These are phyloP conservation scores for Aplysia californica DNA, from an alignment of 1,140 invertebrate genomes.

Conservation along the genomic window DNA sequence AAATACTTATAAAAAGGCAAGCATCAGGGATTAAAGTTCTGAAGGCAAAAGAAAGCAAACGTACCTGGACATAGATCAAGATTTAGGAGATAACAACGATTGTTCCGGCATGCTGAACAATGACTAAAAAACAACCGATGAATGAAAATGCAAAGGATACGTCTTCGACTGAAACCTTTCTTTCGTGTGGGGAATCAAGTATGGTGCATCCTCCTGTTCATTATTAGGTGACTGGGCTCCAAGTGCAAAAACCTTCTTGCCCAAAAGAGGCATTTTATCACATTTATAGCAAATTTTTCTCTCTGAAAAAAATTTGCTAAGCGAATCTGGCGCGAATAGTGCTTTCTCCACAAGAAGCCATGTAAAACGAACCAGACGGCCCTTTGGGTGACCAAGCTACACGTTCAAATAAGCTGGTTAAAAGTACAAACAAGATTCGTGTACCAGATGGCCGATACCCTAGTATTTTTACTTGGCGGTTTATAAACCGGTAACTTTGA, in stretches of 20 bases:
- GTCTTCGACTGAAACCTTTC: conserved; percentile 64
- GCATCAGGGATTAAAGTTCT: too few relatives aligned
- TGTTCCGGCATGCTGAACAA: too few relatives aligned
- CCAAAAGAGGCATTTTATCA: conserved; percentile 61
- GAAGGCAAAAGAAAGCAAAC: too few relatives aligned
- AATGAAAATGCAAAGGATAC: too few relatives aligned
- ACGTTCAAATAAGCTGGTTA: neutral
- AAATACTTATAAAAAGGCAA: too few relatives aligned
- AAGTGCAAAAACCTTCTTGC: conserved; percentile 54
- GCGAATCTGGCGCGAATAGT: conserved; percentile 6
- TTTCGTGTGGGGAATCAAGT: conserved; percentile 60
- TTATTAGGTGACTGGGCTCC: conserved; percentile 48
- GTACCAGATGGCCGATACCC: too few relatives aligned
- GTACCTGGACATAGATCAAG: too few relatives aligned
- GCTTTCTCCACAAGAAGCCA: neutral
- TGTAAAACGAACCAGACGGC: neutral
- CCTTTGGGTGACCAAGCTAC: neutral
- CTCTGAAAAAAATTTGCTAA: neutral
- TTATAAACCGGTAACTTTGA: too few relatives aligned
- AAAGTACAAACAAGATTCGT: too few relatives aligned
- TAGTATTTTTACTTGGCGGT: too few relatives aligned
- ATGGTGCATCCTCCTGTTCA: conserved; percentile 52
- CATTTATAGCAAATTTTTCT: neutral
- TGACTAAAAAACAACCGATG: too few relatives aligned
- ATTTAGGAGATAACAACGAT: too few relatives aligned